Conservation (phyloP, 2,888 invertebrate species). For the Rugalucina vietnamica region DNA sequence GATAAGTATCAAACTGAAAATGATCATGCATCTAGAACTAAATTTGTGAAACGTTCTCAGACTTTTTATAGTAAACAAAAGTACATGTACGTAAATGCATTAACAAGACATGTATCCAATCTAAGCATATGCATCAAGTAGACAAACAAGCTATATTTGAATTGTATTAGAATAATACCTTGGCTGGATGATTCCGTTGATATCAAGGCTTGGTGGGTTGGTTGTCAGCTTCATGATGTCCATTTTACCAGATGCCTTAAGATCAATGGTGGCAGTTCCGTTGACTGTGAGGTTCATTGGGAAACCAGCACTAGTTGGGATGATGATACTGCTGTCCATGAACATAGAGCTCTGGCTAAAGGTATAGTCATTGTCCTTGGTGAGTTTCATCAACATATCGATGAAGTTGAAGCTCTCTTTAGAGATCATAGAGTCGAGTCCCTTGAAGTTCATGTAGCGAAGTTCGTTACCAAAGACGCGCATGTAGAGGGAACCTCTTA, state of each 20-base stretch:
- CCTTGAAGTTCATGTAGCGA: conserved; percentile 71
- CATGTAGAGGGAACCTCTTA: conserved; percentile 87
- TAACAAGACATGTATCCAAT: too few species aligned
- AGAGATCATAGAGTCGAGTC: conserved; percentile 46
- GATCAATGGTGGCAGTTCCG: conserved; percentile 93
- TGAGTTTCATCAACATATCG: conserved; percentile 65
- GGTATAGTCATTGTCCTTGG: conserved; percentile 71
- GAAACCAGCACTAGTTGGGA: conserved; percentile 93
- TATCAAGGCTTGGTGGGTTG: conserved; percentile 87
- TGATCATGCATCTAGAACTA: not conserved
- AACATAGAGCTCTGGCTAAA: conserved; percentile 90
- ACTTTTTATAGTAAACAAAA: not conserved
- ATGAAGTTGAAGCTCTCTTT: conserved; percentile 63
- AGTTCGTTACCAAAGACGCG: conserved; percentile 96
- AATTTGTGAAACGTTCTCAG: not conserved
- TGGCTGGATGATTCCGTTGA: conserved; percentile 92
- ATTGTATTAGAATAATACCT: too few species aligned
- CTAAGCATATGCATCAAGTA: too few species aligned
- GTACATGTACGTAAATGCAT: too few species aligned
- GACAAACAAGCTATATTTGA: too few species aligned
- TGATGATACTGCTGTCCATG: conserved; percentile 93
- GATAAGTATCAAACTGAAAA: not conserved
- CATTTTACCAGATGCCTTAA: conserved; percentile 92
- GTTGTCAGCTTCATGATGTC: conserved; percentile 86
- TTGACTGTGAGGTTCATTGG: conserved; percentile 93